Evolutionary conservation across 2,888 invertebrate genomes (phyloP).

Genomic region (Amiota communis): DNA sequence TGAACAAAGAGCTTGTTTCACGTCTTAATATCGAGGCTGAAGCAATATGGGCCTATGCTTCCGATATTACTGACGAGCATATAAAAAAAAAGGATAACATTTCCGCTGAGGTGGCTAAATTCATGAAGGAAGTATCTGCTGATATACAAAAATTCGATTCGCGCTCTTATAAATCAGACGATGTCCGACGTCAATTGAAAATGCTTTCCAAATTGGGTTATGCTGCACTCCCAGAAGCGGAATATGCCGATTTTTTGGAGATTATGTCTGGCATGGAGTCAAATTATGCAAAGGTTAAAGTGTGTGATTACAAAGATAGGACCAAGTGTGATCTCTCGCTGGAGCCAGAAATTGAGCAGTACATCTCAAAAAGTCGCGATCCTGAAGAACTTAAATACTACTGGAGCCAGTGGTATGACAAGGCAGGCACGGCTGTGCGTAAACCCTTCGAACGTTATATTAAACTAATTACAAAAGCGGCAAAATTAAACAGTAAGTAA

Average conservation of each 20-base stretch:
- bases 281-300: slow-evolving; percentile 84
- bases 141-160: slow-evolving; percentile 78
- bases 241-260: slow-evolving; percentile 78
- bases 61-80: slow-evolving; percentile 84
- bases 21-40: slow-evolving; percentile 77
- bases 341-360: slow-evolving; percentile 83
- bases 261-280: slow-evolving; percentile 82
- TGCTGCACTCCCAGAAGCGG: slow-evolving; percentile 81
- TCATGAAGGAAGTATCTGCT: slow-evolving; percentile 69
- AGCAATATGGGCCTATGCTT: slow-evolving; percentile 84
- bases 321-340: slow-evolving; percentile 81
- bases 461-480: slow-evolving; percentile 80
- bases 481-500: slow-evolving; percentile 79
- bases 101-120: slow-evolving; percentile 68
- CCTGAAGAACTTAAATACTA: slow-evolving; percentile 84
- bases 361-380: slow-evolving; percentile 81
- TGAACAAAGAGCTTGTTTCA: slow-evolving; percentile 77
- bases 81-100: slow-evolving; percentile 74
- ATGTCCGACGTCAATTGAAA: slow-evolving; percentile 83
- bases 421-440: slow-evolving; percentile 79
- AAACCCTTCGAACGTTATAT: slow-evolving; percentile 80
- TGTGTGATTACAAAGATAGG: slow-evolving; percentile 80
- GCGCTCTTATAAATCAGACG: slow-evolving; percentile 81
- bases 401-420: slow-evolving; percentile 88
- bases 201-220: slow-evolving; percentile 82